phyloP scores from a whole-genome alignment of 2,797 vertebrate species.

The Takifugu ocellatus region DNA sequence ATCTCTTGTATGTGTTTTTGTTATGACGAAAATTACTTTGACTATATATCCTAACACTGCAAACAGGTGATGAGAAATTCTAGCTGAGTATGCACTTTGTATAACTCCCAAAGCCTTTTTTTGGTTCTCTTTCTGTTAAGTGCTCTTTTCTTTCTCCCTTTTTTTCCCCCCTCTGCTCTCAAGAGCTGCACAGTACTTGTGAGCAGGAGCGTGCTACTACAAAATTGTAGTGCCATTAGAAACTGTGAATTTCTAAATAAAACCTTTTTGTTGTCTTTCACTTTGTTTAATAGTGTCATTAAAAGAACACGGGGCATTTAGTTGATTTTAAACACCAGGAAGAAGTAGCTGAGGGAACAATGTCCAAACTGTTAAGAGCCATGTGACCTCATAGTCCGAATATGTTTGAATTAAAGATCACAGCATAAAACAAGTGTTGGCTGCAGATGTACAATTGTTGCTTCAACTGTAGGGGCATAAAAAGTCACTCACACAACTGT shows the following conservation, averaged over 20 bases:
- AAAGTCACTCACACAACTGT: too few relatives aligned
- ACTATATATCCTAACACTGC: slow-evolving; percentile 44
- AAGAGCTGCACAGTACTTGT: slow-evolving; percentile 79
- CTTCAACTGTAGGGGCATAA: too few relatives aligned
- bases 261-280: slow-evolving; percentile 82
- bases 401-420: too few relatives aligned
- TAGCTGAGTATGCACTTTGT: slow-evolving; percentile 90
- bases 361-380: too few relatives aligned
- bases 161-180: slow-evolving; percentile 39
- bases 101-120: slow-evolving; percentile 81
- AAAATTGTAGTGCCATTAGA: slow-evolving; percentile 97
- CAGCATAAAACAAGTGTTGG: too few relatives aligned
- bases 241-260: slow-evolving; percentile 99
- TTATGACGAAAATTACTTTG: slow-evolving; percentile 60
- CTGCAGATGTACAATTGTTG: too few relatives aligned
- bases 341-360: too few relatives aligned
- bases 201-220: slow-evolving; percentile 86
- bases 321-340: too few relatives aligned
- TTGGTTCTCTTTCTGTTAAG: slow-evolving; percentile 80
- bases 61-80: slow-evolving; percentile 62
- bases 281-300: slow-evolving; percentile 11
- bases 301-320: too few relatives aligned
- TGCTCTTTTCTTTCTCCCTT: slow-evolving; percentile 68
- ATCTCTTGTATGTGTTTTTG: slow-evolving; percentile 43
- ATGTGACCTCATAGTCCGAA: too few relatives aligned